These are phyloP conservation scores for Lordiphosa fenestrarum DNA, from an alignment of 2,888 invertebrate genomes.

Conservation along the genomic window DNA sequence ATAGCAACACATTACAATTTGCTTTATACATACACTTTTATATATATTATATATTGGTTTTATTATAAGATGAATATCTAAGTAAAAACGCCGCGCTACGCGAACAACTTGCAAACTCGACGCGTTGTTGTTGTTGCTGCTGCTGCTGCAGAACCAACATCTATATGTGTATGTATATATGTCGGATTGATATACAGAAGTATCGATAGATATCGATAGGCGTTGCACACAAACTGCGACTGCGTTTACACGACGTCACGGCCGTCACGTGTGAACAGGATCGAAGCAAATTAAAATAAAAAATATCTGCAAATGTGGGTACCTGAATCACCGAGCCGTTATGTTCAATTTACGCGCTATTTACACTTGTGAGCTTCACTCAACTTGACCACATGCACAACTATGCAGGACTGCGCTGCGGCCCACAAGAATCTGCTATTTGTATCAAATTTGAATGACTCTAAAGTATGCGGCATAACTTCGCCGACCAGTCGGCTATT, in stretches of 20 bases:
- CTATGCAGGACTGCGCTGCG: constrained; percentile 6
- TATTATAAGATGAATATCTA: constrained; percentile 13
- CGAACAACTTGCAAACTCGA: constrained; percentile 14
- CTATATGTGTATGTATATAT: too few relatives aligned
- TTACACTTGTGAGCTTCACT: background rate
- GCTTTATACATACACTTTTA: constrained; percentile 12
- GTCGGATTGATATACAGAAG: too few relatives aligned
- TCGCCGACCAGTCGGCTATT: constrained; percentile 29
- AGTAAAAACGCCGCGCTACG: constrained; percentile 18
- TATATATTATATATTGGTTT: constrained; percentile 14
- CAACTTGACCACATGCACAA: constrained; percentile 7
- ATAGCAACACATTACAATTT: background rate
- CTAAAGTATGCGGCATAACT: constrained; percentile 5
- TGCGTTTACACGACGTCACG: too few relatives aligned
- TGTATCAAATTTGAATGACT: constrained; percentile 8
- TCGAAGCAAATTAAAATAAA: too few relatives aligned
- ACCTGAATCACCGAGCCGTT: too few relatives aligned
- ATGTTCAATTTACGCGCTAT: background rate
- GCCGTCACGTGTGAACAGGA: too few relatives aligned
- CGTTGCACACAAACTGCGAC: too few relatives aligned
- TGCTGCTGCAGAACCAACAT: constrained; percentile 2
- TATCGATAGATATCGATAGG: too few relatives aligned
- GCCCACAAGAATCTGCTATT: constrained; percentile 16
- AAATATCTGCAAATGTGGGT: too few relatives aligned
- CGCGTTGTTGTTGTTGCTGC: constrained; percentile 5